phyloP scores from a whole-genome alignment of 2,888 invertebrate genomes.

The Zygaena filipendulae region DNA sequence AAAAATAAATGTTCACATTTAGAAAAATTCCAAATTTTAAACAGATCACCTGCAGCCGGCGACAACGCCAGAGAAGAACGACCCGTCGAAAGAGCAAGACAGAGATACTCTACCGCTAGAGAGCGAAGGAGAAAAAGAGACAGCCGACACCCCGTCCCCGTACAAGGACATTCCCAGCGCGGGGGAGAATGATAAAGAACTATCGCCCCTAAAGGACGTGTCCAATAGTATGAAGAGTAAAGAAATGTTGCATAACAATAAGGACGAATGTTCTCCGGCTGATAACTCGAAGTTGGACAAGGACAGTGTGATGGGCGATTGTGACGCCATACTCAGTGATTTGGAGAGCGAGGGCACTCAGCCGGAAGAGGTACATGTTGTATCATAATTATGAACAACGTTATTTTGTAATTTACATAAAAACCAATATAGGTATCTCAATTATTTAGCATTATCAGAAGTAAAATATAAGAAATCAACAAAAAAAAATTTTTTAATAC shows the following conservation, averaged over 20 bases:
- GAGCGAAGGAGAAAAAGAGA: constrained; percentile 27
- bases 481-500: no score
- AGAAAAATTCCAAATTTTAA: constrained; percentile 13
- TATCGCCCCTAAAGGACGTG: constrained; percentile 43
- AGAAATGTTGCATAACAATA: constrained; percentile 51
- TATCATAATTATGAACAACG: no score
- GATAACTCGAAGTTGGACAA: constrained; percentile 62
- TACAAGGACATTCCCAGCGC: constrained; percentile 36
- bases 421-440: no score
- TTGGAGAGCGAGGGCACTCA: constrained; percentile 90
- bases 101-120: constrained; percentile 26
- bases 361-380: constrained; percentile 82
- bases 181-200: constrained; percentile 33
- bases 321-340: constrained; percentile 76
- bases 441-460: no score
- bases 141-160: constrained; percentile 22
- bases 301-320: constrained; percentile 73
- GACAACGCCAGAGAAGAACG: constrained; percentile 28
- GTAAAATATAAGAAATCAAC: no score
- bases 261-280: constrained; percentile 52
- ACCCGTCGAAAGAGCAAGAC: constrained; percentile 40
- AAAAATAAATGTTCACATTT: no score
- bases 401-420: no score
- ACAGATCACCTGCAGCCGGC: constrained; percentile 25
- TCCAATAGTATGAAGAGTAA: constrained; percentile 38